A percentile compares a stretch with the other conserved stretches of the same genome.
Evolutionary conservation across 2,888 invertebrate species (phyloP).

Genomic region (Tenthredo notha): DNA sequence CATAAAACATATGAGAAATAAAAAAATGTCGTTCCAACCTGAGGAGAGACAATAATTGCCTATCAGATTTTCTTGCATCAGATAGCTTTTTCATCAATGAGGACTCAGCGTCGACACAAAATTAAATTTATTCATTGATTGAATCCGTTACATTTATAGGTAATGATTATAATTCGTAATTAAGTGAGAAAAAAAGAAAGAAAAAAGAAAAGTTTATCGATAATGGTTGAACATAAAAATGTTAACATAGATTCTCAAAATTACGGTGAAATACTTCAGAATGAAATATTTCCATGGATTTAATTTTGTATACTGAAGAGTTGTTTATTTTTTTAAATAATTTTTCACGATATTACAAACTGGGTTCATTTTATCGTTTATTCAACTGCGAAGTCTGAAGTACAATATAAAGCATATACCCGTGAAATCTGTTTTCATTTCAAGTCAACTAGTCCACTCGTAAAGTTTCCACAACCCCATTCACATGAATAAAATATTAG

Average conservation of each 20-base stretch:
- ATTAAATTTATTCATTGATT: neutral
- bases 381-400: neutral
- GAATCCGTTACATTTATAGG: neutral
- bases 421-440: constrained; percentile 37
- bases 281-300: neutral
- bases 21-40: neutral
- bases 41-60: constrained; percentile 1
- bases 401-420: constrained; percentile 28
- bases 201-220: no score
- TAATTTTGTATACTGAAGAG: neutral
- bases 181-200: neutral
- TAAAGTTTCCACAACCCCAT: constrained; percentile 22
- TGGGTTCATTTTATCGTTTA: constrained; percentile 5
- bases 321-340: neutral
- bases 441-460: constrained; percentile 33
- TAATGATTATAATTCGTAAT: neutral
- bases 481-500: constrained; percentile 30
- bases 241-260: neutral
- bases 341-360: neutral
- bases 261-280: neutral
- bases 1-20: neutral
- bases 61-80: neutral
- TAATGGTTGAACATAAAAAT: neutral
- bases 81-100: neutral
- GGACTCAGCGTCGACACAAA: neutral